Conservation (phyloP, 2,113 vertebrate species). For the Paramisgurnus dabryanus region DNA sequence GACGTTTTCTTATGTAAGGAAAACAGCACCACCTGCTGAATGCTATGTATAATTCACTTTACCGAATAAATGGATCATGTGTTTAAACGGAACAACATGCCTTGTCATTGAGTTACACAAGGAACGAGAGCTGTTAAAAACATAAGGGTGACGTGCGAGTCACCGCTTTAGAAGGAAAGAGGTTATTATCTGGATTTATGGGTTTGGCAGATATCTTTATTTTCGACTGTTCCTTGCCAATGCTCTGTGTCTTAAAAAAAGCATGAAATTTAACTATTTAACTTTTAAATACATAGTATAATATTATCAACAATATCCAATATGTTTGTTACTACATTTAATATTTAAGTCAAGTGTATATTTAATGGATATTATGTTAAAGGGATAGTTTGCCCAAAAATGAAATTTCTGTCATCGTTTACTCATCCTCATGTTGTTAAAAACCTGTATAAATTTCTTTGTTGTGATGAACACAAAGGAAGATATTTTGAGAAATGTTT, state of each 20-base stretch:
- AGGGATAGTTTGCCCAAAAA: no score
- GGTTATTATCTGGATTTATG: neutral
- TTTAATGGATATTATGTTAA: no score
- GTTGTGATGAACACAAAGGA: no score
- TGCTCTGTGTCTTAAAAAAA: neutral
- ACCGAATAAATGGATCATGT: neutral
- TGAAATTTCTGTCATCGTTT: no score
- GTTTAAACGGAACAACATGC: neutral
- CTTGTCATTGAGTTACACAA: neutral
- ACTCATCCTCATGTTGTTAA: no score
- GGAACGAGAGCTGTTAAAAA: neutral
- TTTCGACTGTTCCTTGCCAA: neutral
- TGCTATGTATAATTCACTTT: neutral
- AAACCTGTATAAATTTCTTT: no score
- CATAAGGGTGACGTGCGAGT: neutral
- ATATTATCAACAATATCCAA: no score
- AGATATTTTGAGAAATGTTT: no score
- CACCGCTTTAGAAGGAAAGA: neutral
- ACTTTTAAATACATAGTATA: no score
- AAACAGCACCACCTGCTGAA: slow-evolving; percentile 7
- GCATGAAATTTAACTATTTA: no score
- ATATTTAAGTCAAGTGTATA: no score
- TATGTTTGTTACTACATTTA: no score
- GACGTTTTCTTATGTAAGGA: neutral
- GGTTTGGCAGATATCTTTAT: neutral